Percentiles rank a stretch among this genome's conserved stretches.
These are phyloP conservation scores for Gordius sp. DNA, from an alignment of 2,888 invertebrate genomes.

Conservation along the genomic window DNA sequence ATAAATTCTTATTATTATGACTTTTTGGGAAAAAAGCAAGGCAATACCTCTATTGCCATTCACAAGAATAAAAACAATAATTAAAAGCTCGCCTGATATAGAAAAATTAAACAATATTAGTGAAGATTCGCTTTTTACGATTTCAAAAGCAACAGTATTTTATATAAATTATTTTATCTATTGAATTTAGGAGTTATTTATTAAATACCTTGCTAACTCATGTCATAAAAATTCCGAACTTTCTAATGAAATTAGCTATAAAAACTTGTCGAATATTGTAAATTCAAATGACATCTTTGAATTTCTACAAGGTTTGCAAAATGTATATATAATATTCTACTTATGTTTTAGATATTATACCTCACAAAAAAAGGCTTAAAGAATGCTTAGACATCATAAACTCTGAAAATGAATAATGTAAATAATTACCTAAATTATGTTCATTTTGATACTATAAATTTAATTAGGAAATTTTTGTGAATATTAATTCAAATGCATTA, in stretches of 20 bases:
- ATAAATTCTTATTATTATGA: slow-evolving; percentile 1
- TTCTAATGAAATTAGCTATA: not conserved
- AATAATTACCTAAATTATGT: too few relatives aligned
- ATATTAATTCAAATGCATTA: too few relatives aligned
- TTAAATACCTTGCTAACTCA: slow-evolving; percentile 6
- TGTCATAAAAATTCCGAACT: not conserved
- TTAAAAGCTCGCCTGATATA: slow-evolving; percentile 12
- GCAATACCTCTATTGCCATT: not conserved
- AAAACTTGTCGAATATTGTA: not conserved
- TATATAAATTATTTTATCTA: not conserved
- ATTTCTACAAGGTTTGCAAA: slow-evolving; percentile 13
- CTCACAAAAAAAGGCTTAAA: not conserved
- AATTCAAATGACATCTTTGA: slow-evolving; percentile 6
- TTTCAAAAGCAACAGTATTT: slow-evolving; percentile 10
- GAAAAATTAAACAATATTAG: slow-evolving; percentile 15
- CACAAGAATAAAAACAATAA: slow-evolving; percentile 3
- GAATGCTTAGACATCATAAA: not conserved
- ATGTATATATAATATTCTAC: slow-evolving; percentile 3
- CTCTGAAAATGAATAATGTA: not conserved
- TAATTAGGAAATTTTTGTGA: too few relatives aligned
- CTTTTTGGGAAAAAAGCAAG: slow-evolving; percentile 7
- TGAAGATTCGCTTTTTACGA: slow-evolving; percentile 12
- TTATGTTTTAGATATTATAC: slow-evolving; percentile 4
- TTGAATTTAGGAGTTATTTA: slow-evolving; percentile 12
- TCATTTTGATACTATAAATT: too few relatives aligned